Evolutionary conservation across 2,888 invertebrate species (phyloP), one percentile per base, ranked within the genome.

Genomic region (Andrena bucephala): DNA sequence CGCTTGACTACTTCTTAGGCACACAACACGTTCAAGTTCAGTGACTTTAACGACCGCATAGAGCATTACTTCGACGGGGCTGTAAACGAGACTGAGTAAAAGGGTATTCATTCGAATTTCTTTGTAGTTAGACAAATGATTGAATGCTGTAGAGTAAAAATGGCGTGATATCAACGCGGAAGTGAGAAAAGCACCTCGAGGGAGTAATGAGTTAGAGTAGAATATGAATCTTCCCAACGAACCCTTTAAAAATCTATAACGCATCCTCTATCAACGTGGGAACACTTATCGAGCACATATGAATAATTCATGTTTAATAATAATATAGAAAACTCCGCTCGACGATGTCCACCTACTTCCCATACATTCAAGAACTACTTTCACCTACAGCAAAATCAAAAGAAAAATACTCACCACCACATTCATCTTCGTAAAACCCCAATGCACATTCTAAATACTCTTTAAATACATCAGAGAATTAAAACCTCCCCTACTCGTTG

Each of bases 251-350:
- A 78, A 68, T 75, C 10, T 27, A 20, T 27, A 48, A 60, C 60
- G 16, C 50, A 69, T 63, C 74, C 60, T 33, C 10, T 54, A 52
- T 52, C 42, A 48, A 50, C n/a, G 67, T 24, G 75, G 62, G 33
- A 77, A 77, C 33, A 42, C 66, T 65, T 69, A 59, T 76, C 57
- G 16, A 7, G 13, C 54, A 13, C 48, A 8, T 50, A 76, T 79
- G 79, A 76, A 79, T 76, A 79, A 79, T 79, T 79, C 69, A 79
- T 79, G 36, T 59, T 42, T 65, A 65, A 79, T 79, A 69, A 76
- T 65, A 65, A 75, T 65, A 50, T 48, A 74, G 67, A 74, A 63
- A 67, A 65, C 29, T 48, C 13, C 29, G 24, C 4, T 6, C 13
- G 54, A 27, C 68, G 48, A 78, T 60, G 48, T 24, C 42, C 16